phyloP scores from a whole-genome alignment of 2,113 vertebrate species.

The Phrynosoma platyrhinos region DNA sequence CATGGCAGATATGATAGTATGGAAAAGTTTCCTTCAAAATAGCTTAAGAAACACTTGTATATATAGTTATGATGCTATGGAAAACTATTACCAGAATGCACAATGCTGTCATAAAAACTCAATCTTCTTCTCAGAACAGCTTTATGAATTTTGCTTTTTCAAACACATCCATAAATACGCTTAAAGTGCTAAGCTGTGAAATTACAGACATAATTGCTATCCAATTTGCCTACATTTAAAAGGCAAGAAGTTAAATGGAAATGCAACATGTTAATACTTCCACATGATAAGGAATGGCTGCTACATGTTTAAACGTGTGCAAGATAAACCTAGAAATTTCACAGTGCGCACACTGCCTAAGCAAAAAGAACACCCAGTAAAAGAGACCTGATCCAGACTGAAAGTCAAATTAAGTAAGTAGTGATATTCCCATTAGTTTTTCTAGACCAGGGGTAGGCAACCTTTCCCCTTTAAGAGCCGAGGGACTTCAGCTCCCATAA shows the following conservation, averaged over 20 bases:
- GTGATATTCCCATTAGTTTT: conserved; percentile 34
- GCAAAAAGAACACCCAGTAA: conserved; percentile 25
- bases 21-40: not conserved
- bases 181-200: conserved; percentile 23
- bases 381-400: not conserved
- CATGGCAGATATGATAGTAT: not conserved
- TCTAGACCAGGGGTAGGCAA: too few species aligned
- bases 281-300: not conserved
- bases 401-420: conserved; percentile 44
- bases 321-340: not conserved
- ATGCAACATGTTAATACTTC: conserved; percentile 5
- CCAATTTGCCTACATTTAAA: conserved; percentile 23
- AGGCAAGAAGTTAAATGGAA: conserved; percentile 7
- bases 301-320: not conserved
- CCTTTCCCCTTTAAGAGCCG: too few species aligned
- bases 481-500: too few species aligned
- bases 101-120: not conserved
- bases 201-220: conserved; percentile 14
- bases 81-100: not conserved
- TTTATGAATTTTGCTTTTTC: not conserved
- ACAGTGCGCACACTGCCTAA: not conserved
- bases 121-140: conserved; percentile 12
- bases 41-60: not conserved
- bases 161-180: conserved; percentile 26
- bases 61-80: not conserved